A percentile compares a stretch with the other conserved stretches of the same genome.
Evolutionary conservation across 1,140 invertebrate species (phyloP).

Genomic region (Drosophila novamexicana): DNA sequence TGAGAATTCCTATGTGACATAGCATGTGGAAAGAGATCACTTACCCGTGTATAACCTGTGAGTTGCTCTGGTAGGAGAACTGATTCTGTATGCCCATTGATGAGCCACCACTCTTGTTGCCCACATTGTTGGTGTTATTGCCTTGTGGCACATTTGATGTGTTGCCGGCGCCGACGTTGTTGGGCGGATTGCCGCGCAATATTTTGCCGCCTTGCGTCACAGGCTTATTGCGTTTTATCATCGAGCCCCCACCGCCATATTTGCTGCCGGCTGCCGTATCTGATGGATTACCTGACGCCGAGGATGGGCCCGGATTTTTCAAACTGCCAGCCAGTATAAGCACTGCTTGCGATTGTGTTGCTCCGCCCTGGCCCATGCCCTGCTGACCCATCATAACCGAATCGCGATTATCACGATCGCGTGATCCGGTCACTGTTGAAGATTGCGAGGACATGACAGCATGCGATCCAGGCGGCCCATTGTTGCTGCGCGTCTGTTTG

Average conservation of each 20-base stretch:
- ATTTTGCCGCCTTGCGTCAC: constrained; percentile 69
- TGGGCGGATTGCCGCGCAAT: constrained; percentile 69
- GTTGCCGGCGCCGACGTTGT: constrained; percentile 47
- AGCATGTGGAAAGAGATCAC: background rate
- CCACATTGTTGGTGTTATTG: constrained; percentile 59
- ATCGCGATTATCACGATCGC: constrained; percentile 66
- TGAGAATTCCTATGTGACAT: background rate
- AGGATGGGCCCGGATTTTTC: constrained; percentile 56
- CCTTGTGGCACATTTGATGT: constrained; percentile 50
- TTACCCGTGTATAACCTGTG: constrained; percentile 78
- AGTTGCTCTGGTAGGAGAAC: constrained; percentile 73
- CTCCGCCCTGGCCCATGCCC: constrained; percentile 49
- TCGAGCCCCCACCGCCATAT: constrained; percentile 66
- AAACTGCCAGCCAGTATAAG: constrained; percentile 64
- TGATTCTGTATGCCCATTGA: constrained; percentile 75
- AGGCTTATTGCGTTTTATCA: constrained; percentile 74
- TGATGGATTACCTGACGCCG: constrained; percentile 45
- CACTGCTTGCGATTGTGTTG: constrained; percentile 64
- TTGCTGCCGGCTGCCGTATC: constrained; percentile 61
- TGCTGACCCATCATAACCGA: constrained; percentile 61
- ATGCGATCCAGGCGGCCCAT: constrained; percentile 72
- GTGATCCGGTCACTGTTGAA: constrained; percentile 28
- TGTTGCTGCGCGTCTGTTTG: constrained; percentile 75
- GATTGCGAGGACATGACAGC: constrained; percentile 60
- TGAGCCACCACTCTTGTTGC: constrained; percentile 55